These are phyloP conservation scores for Drosophila neonasuta DNA, from an alignment of 2,888 invertebrate species.

Conservation along the genomic window DNA sequence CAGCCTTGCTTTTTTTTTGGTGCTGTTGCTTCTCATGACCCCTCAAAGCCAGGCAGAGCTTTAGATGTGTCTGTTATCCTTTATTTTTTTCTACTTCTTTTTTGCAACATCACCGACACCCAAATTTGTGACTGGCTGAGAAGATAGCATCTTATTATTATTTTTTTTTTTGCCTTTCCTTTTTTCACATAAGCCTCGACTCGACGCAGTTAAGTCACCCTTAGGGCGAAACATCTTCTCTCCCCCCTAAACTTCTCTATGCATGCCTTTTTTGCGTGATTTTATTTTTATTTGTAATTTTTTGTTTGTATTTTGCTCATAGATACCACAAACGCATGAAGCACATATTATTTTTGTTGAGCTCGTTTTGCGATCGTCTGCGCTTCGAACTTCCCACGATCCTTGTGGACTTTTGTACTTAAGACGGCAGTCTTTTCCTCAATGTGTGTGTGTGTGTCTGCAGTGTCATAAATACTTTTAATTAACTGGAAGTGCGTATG, in stretches of 20 bases:
- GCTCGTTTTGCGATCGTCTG: conserved; percentile 61
- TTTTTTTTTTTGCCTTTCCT: conserved; percentile 33
- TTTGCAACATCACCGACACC: conserved; percentile 10
- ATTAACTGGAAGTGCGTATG: conserved; percentile 62
- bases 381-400: conserved; percentile 78
- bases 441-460: conserved; percentile 31
- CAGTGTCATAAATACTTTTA: conserved; percentile 64
- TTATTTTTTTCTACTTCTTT: conserved; percentile 17
- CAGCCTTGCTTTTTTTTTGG: conserved; percentile 16
- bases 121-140: conserved; percentile 26
- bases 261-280: conserved; percentile 35
- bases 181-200: conserved; percentile 35
- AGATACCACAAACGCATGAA: conserved; percentile 33
- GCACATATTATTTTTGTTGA: conserved; percentile 29
- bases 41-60: conserved; percentile 31
- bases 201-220: conserved; percentile 37
- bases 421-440: conserved; percentile 52
- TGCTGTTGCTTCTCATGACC: conserved; percentile 47
- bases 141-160: conserved; percentile 42
- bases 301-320: conserved; percentile 41
- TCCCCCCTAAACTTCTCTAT: conserved; percentile 21
- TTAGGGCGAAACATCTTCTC: conserved; percentile 26
- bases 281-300: conserved; percentile 17
- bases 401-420: conserved; percentile 76
- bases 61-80: conserved; percentile 34